These are phyloP conservation scores for Rutpela maculata DNA, from an alignment of 2,888 invertebrate genomes.

Conservation along the genomic window DNA sequence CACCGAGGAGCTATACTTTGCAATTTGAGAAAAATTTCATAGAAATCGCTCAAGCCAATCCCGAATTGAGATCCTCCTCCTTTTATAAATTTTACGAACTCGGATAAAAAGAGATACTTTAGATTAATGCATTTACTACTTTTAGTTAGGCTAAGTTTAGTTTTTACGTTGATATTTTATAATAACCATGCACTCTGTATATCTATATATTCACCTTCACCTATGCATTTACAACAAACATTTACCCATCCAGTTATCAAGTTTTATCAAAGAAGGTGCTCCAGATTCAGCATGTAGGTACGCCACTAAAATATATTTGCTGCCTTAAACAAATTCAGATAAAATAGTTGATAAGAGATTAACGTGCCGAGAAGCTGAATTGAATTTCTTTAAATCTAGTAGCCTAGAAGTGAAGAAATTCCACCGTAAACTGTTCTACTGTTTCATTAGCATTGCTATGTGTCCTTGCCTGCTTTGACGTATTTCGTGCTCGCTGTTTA, in stretches of 20 bases:
- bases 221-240: constrained; percentile 3
- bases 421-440: constrained; percentile 21
- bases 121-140: no score
- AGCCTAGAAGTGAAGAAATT: constrained; percentile 35
- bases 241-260: constrained; percentile 10
- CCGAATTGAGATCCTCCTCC: no score
- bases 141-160: no score
- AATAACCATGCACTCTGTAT: not conserved
- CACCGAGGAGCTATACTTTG: no score
- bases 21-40: no score
- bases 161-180: no score
- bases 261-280: constrained; percentile 5
- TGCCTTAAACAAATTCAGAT: constrained; percentile 44
- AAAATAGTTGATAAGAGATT: constrained; percentile 37
- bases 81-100: no score
- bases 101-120: no score
- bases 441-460: constrained; percentile 38
- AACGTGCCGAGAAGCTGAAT: constrained; percentile 5
- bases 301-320: constrained; percentile 12
- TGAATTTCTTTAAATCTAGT: constrained; percentile 22
- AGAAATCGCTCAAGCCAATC: no score
- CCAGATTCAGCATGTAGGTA: constrained; percentile 12
- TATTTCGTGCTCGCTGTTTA: constrained; percentile 34
- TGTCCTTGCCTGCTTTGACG: constrained; percentile 47
- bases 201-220: not conserved